Conservation (phyloP, 2,888 invertebrate species). For the Ecdyonurus torrentis region DNA sequence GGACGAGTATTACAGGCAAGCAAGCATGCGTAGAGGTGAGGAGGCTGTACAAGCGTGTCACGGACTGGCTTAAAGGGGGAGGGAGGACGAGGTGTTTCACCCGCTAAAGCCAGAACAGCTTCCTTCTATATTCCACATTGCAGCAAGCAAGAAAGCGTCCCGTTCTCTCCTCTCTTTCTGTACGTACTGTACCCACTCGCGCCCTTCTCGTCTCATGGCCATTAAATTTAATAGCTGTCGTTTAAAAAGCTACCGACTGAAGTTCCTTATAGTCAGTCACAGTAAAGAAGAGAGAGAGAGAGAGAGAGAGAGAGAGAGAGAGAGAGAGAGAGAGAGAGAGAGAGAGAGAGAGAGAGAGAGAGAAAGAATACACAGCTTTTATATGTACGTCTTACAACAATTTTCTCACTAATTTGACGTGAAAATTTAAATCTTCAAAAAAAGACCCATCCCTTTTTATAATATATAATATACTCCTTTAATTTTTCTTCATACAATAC, state of each 20-base stretch:
- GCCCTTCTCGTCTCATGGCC: neutral
- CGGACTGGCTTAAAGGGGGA: neutral
- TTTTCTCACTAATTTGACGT: neutral
- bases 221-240: slow-evolving; percentile 4
- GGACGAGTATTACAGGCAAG: neutral
- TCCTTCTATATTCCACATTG: neutral
- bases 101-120: neutral
- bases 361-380: slow-evolving; percentile 3
- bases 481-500: too few species aligned
- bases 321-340: slow-evolving; percentile 1
- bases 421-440: neutral
- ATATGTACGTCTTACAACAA: neutral
- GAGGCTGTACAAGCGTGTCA: neutral
- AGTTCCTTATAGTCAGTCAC: neutral
- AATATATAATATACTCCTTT: too few species aligned
- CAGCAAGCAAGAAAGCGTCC: neutral
- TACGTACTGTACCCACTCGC: neutral
- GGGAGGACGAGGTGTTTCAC: neutral
- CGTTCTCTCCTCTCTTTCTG: neutral
- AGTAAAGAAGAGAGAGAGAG: neutral
- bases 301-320: neutral
- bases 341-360: slow-evolving; percentile 5
- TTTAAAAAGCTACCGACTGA: neutral
- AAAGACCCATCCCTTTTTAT: neutral
- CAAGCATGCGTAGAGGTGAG: too few species aligned